Evolutionary conservation across 2,797 vertebrate genomes (phyloP).

Genomic region (Pangasius sanitwongsei): DNA sequence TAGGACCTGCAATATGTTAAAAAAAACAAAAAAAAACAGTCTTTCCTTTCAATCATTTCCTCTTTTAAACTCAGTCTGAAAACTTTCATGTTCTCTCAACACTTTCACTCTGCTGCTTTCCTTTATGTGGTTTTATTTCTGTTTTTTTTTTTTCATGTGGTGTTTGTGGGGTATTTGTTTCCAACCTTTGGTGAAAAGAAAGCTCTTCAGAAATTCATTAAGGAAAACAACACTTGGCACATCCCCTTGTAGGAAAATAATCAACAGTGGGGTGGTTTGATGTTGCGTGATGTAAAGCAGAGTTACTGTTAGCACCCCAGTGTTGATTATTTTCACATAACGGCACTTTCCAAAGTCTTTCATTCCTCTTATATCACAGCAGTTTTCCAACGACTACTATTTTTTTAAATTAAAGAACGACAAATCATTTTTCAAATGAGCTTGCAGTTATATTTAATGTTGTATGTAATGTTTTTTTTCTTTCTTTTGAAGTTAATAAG

Average conservation of each 20-base stretch:
- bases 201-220: not conserved
- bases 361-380: not conserved
- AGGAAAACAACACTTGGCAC: not conserved
- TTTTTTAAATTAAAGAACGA: not conserved
- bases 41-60: not conserved
- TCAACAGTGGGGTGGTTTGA: not conserved
- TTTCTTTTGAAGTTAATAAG: no score
- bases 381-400: not conserved
- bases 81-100: not conserved
- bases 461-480: no score
- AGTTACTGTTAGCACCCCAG: not conserved
- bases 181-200: not conserved
- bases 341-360: not conserved
- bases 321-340: not conserved
- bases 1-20: not conserved
- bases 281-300: not conserved
- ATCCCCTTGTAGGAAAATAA: not conserved
- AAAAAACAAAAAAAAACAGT: not conserved
- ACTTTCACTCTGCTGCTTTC: not conserved
- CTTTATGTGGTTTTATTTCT: not conserved
- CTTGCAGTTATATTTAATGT: not conserved
- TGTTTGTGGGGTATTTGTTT: not conserved
- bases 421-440: not conserved
- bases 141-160: not conserved
- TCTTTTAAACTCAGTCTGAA: not conserved